Percentiles rank a stretch among this genome's conserved stretches.
phyloP scores from a whole-genome alignment of 1,140 invertebrate genomes.

The Trinorchestia longiramus region DNA sequence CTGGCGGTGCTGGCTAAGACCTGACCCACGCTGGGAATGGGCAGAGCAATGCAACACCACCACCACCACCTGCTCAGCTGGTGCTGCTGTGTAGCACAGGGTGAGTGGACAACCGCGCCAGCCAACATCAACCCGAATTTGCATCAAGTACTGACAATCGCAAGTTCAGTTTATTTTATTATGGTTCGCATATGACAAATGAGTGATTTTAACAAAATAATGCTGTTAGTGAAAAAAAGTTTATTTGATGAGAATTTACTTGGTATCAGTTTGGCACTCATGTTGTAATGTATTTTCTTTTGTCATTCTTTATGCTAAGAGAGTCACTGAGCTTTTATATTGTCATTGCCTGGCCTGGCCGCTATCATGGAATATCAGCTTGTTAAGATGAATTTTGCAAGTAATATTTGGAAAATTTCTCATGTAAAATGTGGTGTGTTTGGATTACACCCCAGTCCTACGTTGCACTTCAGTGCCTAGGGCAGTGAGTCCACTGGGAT shows the following conservation, averaged over 20 bases:
- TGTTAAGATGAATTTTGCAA: not conserved
- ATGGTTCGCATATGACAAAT: no score
- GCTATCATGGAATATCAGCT: not conserved
- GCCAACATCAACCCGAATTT: not conserved
- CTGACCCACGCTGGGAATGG: not conserved
- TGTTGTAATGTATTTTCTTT: not conserved
- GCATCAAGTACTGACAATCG: not conserved
- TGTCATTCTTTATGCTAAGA: not conserved
- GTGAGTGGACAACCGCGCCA: not conserved
- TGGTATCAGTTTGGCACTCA: not conserved
- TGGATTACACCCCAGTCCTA: not conserved
- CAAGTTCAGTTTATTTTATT: not conserved
- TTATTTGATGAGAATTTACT: not conserved
- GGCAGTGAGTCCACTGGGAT: no score
- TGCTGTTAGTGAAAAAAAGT: no score
- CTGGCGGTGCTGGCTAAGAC: not conserved
- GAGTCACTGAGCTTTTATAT: not conserved
- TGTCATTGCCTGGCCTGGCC: not conserved
- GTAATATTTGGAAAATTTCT: not conserved
- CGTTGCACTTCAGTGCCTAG: not conserved
- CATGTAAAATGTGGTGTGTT: not conserved
- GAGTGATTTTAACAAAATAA: no score
- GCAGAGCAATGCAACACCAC: not conserved
- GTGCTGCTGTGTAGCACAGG: not conserved
- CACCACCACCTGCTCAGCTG: not conserved